Conservation (phyloP, 2,888 invertebrate genomes). For the Dilophus febrilis region DNA sequence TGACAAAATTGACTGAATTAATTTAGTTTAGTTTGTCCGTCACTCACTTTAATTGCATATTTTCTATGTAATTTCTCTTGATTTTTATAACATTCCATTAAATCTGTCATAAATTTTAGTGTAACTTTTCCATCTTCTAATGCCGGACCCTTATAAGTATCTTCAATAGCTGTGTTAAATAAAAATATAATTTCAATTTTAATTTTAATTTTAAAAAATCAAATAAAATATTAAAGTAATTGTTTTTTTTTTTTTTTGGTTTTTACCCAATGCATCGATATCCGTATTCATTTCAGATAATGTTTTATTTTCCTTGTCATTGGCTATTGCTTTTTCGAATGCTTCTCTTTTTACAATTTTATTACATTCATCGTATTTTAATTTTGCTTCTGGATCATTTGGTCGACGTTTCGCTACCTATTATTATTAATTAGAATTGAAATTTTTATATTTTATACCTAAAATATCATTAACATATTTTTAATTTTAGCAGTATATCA, state of each 20-base stretch:
- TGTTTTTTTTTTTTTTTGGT: not conserved
- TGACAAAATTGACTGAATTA: conserved; percentile 1
- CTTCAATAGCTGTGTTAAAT: conserved; percentile 64
- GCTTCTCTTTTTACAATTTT: conserved; percentile 91
- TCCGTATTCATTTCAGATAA: conserved; percentile 71
- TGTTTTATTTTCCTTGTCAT: conserved; percentile 72
- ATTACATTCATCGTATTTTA: conserved; percentile 83
- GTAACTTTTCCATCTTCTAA: conserved; percentile 81
- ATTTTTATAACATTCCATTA: conserved; percentile 78
- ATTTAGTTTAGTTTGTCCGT: conserved; percentile 1
- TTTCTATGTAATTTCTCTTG: conserved; percentile 90
- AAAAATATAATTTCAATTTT: conserved; percentile 10
- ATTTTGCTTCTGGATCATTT: conserved; percentile 83
- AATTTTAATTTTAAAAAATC: not conserved
- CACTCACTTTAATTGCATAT: conserved; percentile 80
- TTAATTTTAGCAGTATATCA: too few relatives aligned
- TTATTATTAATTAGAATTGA: too few relatives aligned
- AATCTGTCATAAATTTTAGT: conserved; percentile 67
- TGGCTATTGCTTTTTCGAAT: conserved; percentile 92
- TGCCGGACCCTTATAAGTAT: conserved; percentile 81
- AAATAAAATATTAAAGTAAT: not conserved
- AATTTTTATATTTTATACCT: too few relatives aligned
- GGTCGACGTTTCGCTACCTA: conserved; percentile 84
- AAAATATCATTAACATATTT: too few relatives aligned
- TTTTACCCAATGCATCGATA: conserved; percentile 77